Evolutionary conservation across 2,797 vertebrate genomes (phyloP), one percentile per base, ranked within the genome.

Genomic region (Smutsia temminckii): DNA sequence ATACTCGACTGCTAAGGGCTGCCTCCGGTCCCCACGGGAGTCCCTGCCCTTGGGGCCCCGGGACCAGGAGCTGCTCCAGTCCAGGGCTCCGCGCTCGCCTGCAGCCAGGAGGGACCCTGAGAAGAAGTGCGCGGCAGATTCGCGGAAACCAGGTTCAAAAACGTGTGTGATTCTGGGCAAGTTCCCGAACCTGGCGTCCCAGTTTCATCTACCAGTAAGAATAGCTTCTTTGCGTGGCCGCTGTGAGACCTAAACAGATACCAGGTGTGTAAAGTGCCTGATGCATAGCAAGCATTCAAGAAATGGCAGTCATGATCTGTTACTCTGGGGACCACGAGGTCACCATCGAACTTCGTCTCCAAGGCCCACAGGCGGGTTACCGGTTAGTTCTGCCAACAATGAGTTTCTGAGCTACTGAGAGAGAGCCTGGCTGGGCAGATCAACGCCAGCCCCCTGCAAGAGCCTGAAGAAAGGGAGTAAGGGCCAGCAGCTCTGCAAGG

Each of bases 131-230:
- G 25, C 51, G 13, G 53, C 40, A 3, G 34, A 37, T 17, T 42
- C 20, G 6, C 53, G 11, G 61, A 64, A 21, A 80, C 63, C 80
- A 21, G 55, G 80, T 66, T 93, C 94, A 5, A 57, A 59, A 5
- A 87, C 0, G 8, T 8, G 83, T 3, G 71, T 3, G 72, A 71
- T 46, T 64, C 66, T 51, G 59, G 61, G 12, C n/a, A 61, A 32
- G 40, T 25, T 51, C 78, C 71, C 8, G 27, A 72, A 64, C 49
- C 37, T 20, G 72, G 49, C 4, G 23, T 59, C 88, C 91, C 93
- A 8, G 66, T 83, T 96, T 81, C 94, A 51, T 85, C 55, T 34
- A 46, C 68, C 51, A 16, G 78, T n/a, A 86, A 80, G 64, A 96
- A 85, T 37, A 79, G 86, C 46, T 72, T 71, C 91, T 95, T 87